These are phyloP conservation scores for Aleadryas rufinucha DNA, from an alignment of 2,113 vertebrate genomes.

Conservation along the genomic window DNA sequence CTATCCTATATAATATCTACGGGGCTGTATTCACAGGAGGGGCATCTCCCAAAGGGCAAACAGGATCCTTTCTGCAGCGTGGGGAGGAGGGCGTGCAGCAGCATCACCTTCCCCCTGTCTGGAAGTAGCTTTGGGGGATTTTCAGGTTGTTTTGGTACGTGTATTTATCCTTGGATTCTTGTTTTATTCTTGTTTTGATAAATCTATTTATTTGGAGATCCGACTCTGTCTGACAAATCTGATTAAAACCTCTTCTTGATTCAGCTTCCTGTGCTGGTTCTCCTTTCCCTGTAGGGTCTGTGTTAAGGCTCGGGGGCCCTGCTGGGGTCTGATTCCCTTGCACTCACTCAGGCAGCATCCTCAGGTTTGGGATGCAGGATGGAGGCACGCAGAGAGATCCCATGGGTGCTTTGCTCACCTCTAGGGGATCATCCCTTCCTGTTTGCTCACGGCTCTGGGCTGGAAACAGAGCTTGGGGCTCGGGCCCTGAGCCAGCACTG, in stretches of 20 bases:
- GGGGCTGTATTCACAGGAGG: constrained; percentile 21
- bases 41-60: neutral
- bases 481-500: rapidly evolving
- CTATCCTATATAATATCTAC: constrained; percentile 45
- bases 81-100: neutral
- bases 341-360: neutral
- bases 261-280: neutral
- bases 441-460: rapidly evolving
- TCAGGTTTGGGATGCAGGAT: neutral
- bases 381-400: rapidly evolving
- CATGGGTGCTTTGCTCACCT: neutral
- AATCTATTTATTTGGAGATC: constrained; percentile 73
- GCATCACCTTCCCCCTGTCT: neutral
- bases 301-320: rapidly evolving
- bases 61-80: constrained; percentile 4
- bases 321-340: neutral
- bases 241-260: constrained; percentile 57
- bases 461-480: neutral
- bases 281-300: neutral
- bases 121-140: constrained; percentile 38
- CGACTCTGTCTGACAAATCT: constrained; percentile 37
- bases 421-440: neutral
- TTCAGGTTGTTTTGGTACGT: constrained; percentile 1
- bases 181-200: constrained; percentile 45
- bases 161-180: constrained; percentile 38